Evolutionary conservation across 2,888 invertebrate genomes (phyloP).

Genomic region (Thera britannica): DNA sequence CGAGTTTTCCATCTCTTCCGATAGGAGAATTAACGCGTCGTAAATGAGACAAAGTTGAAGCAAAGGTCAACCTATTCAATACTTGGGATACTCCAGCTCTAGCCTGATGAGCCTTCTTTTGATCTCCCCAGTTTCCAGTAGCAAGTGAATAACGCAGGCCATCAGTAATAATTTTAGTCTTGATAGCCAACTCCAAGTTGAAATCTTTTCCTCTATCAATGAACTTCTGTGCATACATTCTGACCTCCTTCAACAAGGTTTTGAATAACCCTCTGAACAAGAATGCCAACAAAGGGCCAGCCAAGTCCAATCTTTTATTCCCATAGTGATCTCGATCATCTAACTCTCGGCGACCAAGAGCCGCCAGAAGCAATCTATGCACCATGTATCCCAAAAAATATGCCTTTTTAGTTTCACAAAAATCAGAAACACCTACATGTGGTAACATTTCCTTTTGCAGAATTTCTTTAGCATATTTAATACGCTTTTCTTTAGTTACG

Average conservation of each 20-base stretch:
- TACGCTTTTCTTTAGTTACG: slow-evolving; percentile 99
- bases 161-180: slow-evolving; percentile 99
- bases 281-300: slow-evolving; percentile 98
- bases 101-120: slow-evolving; percentile 99
- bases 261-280: slow-evolving; percentile 98
- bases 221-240: slow-evolving; percentile 99
- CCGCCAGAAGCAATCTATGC: slow-evolving; percentile 96
- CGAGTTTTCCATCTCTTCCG: slow-evolving; percentile 99
- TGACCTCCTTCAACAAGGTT: slow-evolving; percentile 97
- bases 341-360: slow-evolving; percentile 97
- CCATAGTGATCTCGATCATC: slow-evolving; percentile 99
- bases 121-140: slow-evolving; percentile 99
- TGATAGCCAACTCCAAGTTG: slow-evolving; percentile 97
- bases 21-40: slow-evolving; percentile 99
- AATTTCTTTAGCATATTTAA: slow-evolving; percentile 99
- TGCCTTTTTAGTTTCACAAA: slow-evolving; percentile 99
- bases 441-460: slow-evolving; percentile 99
- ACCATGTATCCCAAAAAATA: slow-evolving; percentile 99
- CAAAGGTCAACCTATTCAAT: slow-evolving; percentile 98
- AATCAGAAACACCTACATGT: slow-evolving; percentile 99
- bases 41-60: slow-evolving; percentile 99
- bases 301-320: slow-evolving; percentile 98
- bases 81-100: slow-evolving; percentile 98
- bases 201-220: slow-evolving; percentile 99
- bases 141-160: slow-evolving; percentile 98